A percentile compares a stretch with the other conserved stretches of the same genome.
Conservation (phyloP, 1,140 invertebrate genomes). For the Bombus consobrinus region DNA sequence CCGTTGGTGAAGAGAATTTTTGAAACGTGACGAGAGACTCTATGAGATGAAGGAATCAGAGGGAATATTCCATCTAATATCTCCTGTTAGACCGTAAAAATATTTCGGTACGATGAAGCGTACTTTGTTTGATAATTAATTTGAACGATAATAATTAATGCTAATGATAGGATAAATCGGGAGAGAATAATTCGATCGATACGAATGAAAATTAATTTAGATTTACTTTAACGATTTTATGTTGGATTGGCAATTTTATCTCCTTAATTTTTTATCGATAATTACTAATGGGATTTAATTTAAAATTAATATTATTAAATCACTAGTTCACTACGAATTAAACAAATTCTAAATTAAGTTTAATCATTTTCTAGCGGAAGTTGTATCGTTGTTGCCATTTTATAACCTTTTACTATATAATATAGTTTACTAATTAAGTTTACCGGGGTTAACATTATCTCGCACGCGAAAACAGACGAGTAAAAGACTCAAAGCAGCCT, state of each 20-base stretch:
- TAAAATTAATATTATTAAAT: too few relatives aligned
- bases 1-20: neutral
- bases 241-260: too few relatives aligned
- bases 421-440: too few relatives aligned
- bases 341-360: too few relatives aligned
- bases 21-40: slow-evolving; percentile 4
- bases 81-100: neutral
- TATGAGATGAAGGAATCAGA: neutral
- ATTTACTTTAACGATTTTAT: neutral
- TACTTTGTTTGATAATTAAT: neutral
- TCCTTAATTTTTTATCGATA: neutral
- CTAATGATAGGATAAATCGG: neutral
- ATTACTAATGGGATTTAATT: too few relatives aligned
- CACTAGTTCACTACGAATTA: too few relatives aligned
- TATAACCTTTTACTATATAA: too few relatives aligned
- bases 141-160: neutral
- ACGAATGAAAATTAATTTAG: neutral
- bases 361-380: too few relatives aligned
- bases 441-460: too few relatives aligned
- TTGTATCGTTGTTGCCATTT: too few relatives aligned
- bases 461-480: neutral
- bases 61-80: neutral
- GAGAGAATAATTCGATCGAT: neutral
- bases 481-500: neutral
- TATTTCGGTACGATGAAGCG: neutral